Evolutionary conservation across 2,797 vertebrate species (phyloP), one percentile per base, ranked within the genome.

Genomic region (Phylloscopus collybita): DNA sequence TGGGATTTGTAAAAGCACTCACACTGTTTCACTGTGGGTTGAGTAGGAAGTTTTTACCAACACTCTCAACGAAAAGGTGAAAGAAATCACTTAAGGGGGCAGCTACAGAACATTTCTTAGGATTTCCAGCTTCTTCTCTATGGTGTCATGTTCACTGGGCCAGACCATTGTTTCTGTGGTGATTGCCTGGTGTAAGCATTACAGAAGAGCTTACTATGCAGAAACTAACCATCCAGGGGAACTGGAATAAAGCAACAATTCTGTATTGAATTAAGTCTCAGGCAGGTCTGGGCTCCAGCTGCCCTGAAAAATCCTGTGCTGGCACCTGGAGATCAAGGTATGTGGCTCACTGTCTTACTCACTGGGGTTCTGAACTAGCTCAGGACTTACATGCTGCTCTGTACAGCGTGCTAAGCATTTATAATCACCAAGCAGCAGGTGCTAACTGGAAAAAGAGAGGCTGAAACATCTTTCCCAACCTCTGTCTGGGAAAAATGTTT

Each of bases 391-490:
- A 44, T 21, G 81, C 89, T 60, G 13, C 3, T 92, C 91, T 96
- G 57, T 80, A 86, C 83, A 90, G 70, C 11, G 12, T 75, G 82
- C 70, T 49, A 86, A 95, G 82, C 62, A 0, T 88, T 86, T 49
- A 69, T 82, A 74, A 76, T 56, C 71, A 64, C 65, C 64, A 78
- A 92, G 82, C 71, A 82, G 81, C 82, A 93, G 64, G 80, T 67
- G 88, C 84, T 73, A 86, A 72, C 18, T 56, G 82, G 51, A 88
- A 54, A 79, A 90, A 84, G 30, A 76, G 69, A 66, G 22, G 51
- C 70, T 59, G 80, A 23, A 51, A 34, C 71, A 94, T 49, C 60
- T 50, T 64, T 26, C 71, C 66, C 75, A 88, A n/a, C 15, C 1
- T 78, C 76, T 47, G 59, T 8, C 47, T 49, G 75, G 67, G 73